Conservation (phyloP, 2,888 invertebrate species). For the Mythimna albipuncta region DNA sequence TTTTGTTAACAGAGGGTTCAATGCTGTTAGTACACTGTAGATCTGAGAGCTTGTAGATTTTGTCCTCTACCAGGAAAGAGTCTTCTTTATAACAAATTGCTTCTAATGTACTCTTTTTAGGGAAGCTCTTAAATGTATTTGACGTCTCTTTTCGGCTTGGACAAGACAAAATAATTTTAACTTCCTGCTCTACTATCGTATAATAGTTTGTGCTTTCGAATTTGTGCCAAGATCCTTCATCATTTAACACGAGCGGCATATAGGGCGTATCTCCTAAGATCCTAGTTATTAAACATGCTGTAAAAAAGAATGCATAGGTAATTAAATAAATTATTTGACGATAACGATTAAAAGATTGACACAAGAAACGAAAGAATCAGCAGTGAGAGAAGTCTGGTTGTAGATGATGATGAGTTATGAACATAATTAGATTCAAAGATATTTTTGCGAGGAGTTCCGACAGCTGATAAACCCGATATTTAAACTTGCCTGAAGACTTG, state of each 20-base stretch:
- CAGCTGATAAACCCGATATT: not conserved
- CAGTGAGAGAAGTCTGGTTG: not conserved
- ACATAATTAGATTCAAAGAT: no score
- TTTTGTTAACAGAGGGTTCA: conserved; percentile 39
- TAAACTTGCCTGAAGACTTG: conserved; percentile 54
- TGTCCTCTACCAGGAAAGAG: conserved; percentile 44
- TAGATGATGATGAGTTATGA: not conserved
- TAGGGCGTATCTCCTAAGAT: conserved; percentile 12
- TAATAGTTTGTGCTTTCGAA: conserved; percentile 32
- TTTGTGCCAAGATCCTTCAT: conserved; percentile 43
- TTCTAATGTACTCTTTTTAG: conserved; percentile 33
- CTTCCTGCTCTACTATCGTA: conserved; percentile 30
- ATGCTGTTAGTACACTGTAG: conserved; percentile 53
- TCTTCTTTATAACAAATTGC: conserved; percentile 57
- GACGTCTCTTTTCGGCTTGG: conserved; percentile 21
- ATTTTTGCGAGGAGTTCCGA: not conserved
- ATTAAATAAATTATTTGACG: not conserved
- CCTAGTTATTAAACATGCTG: conserved; percentile 62
- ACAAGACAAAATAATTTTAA: conserved; percentile 52
- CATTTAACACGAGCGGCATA: conserved; percentile 56
- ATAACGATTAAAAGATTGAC: not conserved
- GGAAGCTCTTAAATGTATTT: conserved; percentile 54
- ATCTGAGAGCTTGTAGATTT: conserved; percentile 51
- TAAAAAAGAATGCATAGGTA: conserved; percentile 30
- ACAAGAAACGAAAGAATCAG: not conserved